Conservation (phyloP, 2,113 vertebrate genomes). For the Oxyura jamaicensis region DNA sequence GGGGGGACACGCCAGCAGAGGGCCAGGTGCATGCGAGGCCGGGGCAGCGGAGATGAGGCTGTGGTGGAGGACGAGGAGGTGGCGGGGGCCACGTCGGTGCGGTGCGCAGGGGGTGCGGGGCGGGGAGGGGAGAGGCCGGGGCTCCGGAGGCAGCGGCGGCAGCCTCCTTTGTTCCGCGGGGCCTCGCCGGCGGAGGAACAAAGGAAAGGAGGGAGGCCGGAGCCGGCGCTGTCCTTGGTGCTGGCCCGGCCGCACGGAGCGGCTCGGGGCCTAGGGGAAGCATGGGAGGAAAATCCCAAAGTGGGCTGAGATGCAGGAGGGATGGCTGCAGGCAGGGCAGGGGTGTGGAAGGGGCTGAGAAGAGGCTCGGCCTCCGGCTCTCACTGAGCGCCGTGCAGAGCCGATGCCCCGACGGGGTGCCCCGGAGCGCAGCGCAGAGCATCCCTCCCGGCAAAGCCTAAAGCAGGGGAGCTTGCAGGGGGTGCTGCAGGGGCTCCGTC, state of each 20-base stretch:
- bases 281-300: too few species aligned
- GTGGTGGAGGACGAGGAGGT: background rate
- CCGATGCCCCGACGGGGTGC: background rate
- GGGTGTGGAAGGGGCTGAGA: background rate
- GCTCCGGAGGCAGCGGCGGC: background rate
- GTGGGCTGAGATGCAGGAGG: too few species aligned
- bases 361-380: background rate
- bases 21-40: background rate
- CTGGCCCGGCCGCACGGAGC: background rate
- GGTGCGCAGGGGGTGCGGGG: background rate
- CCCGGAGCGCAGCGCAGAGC: fast-evolving
- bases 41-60: background rate
- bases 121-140: conserved; percentile 32
- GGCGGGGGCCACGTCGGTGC: background rate
- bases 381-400: background rate
- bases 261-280: background rate
- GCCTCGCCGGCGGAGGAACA: background rate
- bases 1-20: too few species aligned
- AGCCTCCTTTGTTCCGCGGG: conserved; percentile 22
- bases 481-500: background rate
- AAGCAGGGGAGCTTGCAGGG: background rate
- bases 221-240: conserved; percentile 50
- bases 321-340: background rate
- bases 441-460: background rate
- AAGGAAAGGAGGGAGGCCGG: background rate